Conservation (phyloP, 2,797 vertebrate species). For the Setipinna tenuifilis region DNA sequence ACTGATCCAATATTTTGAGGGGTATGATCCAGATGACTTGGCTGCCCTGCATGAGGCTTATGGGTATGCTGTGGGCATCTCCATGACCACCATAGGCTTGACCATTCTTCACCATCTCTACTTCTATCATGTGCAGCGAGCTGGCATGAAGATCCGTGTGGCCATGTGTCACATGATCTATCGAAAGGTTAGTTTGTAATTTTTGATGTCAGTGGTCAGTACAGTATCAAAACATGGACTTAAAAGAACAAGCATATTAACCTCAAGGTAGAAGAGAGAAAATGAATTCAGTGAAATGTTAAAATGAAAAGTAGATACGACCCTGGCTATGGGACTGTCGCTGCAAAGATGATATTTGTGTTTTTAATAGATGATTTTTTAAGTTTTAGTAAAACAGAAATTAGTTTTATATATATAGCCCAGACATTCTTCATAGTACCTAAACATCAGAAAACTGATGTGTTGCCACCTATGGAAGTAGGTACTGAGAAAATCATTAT, state of each 20-base stretch:
- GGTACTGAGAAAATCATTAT: too few species aligned
- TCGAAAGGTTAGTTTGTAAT: conserved; percentile 78
- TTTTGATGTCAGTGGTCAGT: background rate
- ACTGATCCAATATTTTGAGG: conserved; percentile 88
- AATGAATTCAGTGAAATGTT: too few species aligned
- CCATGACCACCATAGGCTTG: conserved; percentile 75
- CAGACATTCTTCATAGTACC: too few species aligned
- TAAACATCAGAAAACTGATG: too few species aligned
- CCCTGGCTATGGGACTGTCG: too few species aligned
- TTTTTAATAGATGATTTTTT: too few species aligned
- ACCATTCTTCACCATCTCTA: conserved; percentile 85
- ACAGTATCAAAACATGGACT: background rate
- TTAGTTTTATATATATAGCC: too few species aligned
- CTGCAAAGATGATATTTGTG: too few species aligned
- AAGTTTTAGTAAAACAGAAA: too few species aligned
- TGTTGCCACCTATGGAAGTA: too few species aligned
- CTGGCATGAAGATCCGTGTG: conserved; percentile 88
- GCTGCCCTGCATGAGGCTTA: conserved; percentile 67
- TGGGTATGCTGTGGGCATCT: conserved; percentile 75
- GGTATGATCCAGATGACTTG: conserved; percentile 55
- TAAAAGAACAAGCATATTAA: too few species aligned
- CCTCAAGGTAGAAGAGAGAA: background rate
- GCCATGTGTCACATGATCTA: conserved; percentile 96
- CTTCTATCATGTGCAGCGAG: conserved; percentile 84
- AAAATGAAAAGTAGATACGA: too few species aligned